Evolutionary conservation across 2,113 vertebrate genomes (phyloP), one percentile per base, ranked within the genome.

Genomic region (Melierax canorus): DNA sequence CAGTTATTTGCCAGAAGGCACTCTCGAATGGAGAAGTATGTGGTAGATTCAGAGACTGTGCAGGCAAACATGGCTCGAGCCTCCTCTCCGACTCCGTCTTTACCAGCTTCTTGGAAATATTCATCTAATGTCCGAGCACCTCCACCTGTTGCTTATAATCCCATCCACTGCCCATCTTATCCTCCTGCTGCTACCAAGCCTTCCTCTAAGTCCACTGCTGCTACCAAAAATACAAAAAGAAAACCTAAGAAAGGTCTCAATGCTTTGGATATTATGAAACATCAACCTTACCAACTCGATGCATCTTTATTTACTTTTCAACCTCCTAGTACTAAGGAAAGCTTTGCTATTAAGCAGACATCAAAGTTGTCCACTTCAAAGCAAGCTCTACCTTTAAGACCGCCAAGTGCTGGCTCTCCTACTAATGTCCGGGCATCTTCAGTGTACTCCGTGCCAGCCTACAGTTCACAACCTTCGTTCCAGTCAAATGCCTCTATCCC

Each of bases 21-120:
- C 96, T 99, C 99, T 20, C 99, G 99, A 38, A 99, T 99, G 99
- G 99, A 99, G 98, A 99, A 99, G 94, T 99, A 98, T 10, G 98
- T 99, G 84, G 99, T 99, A 36, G 99, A 99, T 97, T 99, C 99
- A 34, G 98, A 99, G 93, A 99, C 99, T 6, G 99, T 99, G 78
- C 98, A 99, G 96, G 98, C 99, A 88, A 99, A 99, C 79, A 98
- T 98, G 92, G 98, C 98, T 68, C 98, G 98, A 48, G 95, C 99
- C 48, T 89, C 98, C 79, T 99, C 99, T 55, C 99, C 99, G 68
- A 98, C 98, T 55, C 98, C 99, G 24, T 99, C 99, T 71, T 97
- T 99, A 90, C 99, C 99, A 3, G 98, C 98, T 27, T 98, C 99
- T 72, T 99, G 99, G 99, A 99, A 99, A 98, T 99, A 99, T 20